Base-by-base conservation (phyloP, 2,113 vertebrate genomes). In the Microtus richardsoni region DNA sequence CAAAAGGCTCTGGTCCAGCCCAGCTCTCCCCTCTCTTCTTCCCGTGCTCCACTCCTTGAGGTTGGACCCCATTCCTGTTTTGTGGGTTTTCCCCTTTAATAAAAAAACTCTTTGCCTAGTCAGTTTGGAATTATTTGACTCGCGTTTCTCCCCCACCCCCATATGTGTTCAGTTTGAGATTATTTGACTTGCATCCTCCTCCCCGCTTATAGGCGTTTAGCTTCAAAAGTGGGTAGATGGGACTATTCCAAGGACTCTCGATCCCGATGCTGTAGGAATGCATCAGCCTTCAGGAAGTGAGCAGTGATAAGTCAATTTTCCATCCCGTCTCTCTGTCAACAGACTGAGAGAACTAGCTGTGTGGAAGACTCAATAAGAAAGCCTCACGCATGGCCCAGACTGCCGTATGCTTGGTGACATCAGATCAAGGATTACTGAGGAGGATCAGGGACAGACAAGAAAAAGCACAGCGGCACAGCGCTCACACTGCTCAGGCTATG, bases 291-390 rank as follows among this genome's bases (percentile, higher is more conserved):
- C 79, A 71, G 84, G 47, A 93, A 88, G 26, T 47, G 60, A 82
- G 79, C 64, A 70, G 41, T 58, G 26, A 71, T 52, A 68, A 73
- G 77, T 71, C 91, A 92, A 92, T 94, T 94, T 96, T 95, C 88
- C 85, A 86, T 70, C 86, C 36, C 33, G 28, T 62, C 77, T 7
- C 54, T 91, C 71, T 94, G 62, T 78, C 92, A 90, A 80, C 54
- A 71, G 94, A 22, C 82, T 28, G 54, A 92, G 47, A 91, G 60
- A 88, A 88, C 78, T 74, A 73, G 74, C 70, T 68, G 26, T 64
- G 7, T 84, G 36, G 93, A 91, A 78, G 5, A 91, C 47, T 70
- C 91, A 83, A 5, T 88, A 90, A 73, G 62, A 26, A 84, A 95
- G 91, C 60, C 39, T 75, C 71, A 85, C 7, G n/a, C 54, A 41